These are phyloP conservation scores for Meganola albula DNA, from an alignment of 2,888 invertebrate species.

Conservation along the genomic window DNA sequence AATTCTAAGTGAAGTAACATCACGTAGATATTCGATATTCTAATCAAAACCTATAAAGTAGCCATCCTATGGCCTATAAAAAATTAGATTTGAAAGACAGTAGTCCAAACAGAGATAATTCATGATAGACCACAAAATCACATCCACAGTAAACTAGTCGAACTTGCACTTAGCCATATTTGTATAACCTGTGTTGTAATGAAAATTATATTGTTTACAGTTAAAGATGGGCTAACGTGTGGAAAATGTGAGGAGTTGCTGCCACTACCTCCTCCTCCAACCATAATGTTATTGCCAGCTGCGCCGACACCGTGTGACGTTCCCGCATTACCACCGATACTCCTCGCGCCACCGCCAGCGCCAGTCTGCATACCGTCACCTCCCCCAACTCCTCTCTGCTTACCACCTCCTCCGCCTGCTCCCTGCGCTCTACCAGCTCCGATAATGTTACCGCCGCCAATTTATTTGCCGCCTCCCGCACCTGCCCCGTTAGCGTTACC, in stretches of 20 bases:
- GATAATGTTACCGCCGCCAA: conserved; percentile 23
- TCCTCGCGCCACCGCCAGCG: conserved; percentile 24
- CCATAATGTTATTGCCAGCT: conserved; percentile 52
- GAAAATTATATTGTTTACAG: too few species aligned
- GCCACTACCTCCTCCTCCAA: conserved; percentile 44
- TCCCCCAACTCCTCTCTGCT: conserved; percentile 27
- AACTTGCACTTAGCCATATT: too few species aligned
- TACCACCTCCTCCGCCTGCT: too few species aligned
- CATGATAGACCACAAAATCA: too few species aligned
- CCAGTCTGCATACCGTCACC: conserved; percentile 24
- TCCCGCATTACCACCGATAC: conserved; percentile 2
- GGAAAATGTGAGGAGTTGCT: conserved; percentile 24
- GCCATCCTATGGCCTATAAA: too few species aligned
- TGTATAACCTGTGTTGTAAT: too few species aligned
- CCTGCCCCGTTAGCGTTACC: conserved; percentile 26
- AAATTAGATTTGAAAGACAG: too few species aligned
- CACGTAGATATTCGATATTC: too few species aligned
- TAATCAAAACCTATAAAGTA: too few species aligned
- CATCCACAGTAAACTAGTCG: too few species aligned
- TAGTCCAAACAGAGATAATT: too few species aligned
- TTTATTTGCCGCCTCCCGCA: conserved; percentile 25
- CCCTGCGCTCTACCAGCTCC: conserved; percentile 29
- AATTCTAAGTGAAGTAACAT: too few species aligned
- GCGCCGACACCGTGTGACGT: conserved; percentile 24
- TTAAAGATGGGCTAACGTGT: conserved; percentile 31